phyloP scores from a whole-genome alignment of 1,140 invertebrate species.

The Neotoxoptera formosana region DNA sequence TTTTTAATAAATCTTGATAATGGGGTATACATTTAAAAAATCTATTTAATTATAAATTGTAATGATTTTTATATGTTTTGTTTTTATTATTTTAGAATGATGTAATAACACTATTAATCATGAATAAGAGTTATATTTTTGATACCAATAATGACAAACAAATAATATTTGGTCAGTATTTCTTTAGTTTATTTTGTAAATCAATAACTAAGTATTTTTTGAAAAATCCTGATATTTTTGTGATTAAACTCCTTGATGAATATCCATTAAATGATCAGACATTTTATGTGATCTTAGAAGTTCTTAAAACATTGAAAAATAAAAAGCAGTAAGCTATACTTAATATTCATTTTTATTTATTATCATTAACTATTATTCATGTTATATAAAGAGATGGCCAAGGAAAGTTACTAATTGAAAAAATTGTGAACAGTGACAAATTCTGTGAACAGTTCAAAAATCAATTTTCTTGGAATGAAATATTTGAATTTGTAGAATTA shows the following conservation, averaged over 20 bases:
- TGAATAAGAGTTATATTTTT: not conserved
- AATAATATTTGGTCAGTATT: not conserved
- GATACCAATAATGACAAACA: not conserved
- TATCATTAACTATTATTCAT: not conserved
- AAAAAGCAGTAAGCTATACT: not conserved
- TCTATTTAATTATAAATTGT: not conserved
- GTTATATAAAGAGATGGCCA: not conserved
- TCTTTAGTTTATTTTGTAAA: slow-evolving; percentile 11
- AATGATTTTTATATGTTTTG: not conserved
- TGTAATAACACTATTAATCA: not conserved
- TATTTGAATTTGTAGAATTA: not conserved
- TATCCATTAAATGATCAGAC: slow-evolving; percentile 10
- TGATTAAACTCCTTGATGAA: not conserved
- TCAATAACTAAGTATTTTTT: slow-evolving; percentile 25
- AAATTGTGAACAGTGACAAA: not conserved
- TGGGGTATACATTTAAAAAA: not conserved
- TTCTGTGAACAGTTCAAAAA: not conserved
- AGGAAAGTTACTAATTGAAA: not conserved
- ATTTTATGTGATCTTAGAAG: not conserved
- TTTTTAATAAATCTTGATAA: not conserved
- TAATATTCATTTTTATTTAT: not conserved
- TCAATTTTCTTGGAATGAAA: not conserved
- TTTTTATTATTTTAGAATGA: slow-evolving; percentile 17
- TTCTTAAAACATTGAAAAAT: not conserved
- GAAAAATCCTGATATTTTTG: not conserved